Evolutionary conservation across 2,888 invertebrate species (phyloP).

Genomic region (Drosophila borborema): DNA sequence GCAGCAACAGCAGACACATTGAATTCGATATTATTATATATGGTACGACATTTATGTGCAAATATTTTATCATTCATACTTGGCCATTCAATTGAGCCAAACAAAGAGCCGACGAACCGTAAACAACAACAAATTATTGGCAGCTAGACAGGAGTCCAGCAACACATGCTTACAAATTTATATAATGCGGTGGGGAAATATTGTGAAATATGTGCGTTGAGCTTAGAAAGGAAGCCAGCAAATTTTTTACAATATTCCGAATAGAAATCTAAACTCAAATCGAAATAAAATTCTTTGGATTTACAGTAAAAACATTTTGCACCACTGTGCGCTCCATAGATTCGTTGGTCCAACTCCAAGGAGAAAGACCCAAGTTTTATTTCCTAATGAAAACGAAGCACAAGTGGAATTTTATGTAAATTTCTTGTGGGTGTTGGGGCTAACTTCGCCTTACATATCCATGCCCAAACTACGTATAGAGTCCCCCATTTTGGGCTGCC

Average conservation of each 20-base stretch:
- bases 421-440: constrained; percentile 45
- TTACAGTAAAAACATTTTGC: not conserved
- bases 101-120: constrained; percentile 61
- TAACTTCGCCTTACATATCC: not conserved
- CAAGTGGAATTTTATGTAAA: constrained; percentile 78
- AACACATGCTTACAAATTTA: constrained; percentile 27
- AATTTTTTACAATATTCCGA: not conserved
- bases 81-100: constrained; percentile 59
- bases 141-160: constrained; percentile 20
- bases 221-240: too few relatives aligned
- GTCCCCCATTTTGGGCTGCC: not conserved
- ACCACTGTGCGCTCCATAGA: constrained; percentile 40
- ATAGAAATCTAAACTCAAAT: not conserved
- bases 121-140: constrained; percentile 59
- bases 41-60: constrained; percentile 79
- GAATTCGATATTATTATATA: constrained; percentile 80
- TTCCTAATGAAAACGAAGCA: constrained; percentile 42
- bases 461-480: not conserved
- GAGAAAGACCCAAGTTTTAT: constrained; percentile 14
- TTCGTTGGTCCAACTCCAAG: constrained; percentile 6
- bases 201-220: not conserved
- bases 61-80: constrained; percentile 79
- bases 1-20: constrained; percentile 51
- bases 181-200: not conserved
- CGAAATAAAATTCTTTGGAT: not conserved